Conservation (phyloP, 2,888 invertebrate genomes). For the Aphodius granarius region DNA sequence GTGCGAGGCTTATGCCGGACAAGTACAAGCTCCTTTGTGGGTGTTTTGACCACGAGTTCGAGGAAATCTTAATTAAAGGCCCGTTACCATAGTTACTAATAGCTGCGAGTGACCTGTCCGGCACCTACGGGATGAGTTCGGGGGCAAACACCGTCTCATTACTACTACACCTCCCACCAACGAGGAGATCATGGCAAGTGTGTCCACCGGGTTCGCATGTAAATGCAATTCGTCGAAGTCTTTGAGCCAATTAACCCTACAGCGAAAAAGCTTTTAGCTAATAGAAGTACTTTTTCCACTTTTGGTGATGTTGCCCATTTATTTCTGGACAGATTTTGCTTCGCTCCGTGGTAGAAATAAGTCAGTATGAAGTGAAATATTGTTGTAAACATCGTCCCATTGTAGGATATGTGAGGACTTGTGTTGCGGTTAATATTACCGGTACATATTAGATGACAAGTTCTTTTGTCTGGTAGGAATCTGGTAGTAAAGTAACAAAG, state of each 20-base stretch:
- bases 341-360: no score
- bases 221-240: conserved; percentile 27
- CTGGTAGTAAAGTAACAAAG: no score
- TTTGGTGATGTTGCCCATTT: no score
- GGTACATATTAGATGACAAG: no score
- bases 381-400: no score
- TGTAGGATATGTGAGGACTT: no score
- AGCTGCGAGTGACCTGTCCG: conserved; percentile 37
- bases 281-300: not conserved
- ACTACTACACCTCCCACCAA: conserved; percentile 19
- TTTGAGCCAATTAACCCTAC: conserved; percentile 16
- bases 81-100: conserved; percentile 45
- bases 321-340: no score
- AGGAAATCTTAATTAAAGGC: conserved; percentile 45
- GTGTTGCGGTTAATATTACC: no score
- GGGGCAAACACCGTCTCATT: conserved; percentile 42
- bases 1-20: not conserved
- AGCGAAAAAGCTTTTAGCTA: not conserved
- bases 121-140: conserved; percentile 32
- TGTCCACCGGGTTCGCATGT: conserved; percentile 28
- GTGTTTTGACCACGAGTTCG: conserved; percentile 1
- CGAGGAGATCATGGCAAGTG: not conserved
- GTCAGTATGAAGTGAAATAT: no score
- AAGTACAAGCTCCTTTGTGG: not conserved
- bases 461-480: no score